Evolutionary conservation across 2,888 invertebrate species (phyloP).

Genomic region (Cataglyphis rosenhaueri): DNA sequence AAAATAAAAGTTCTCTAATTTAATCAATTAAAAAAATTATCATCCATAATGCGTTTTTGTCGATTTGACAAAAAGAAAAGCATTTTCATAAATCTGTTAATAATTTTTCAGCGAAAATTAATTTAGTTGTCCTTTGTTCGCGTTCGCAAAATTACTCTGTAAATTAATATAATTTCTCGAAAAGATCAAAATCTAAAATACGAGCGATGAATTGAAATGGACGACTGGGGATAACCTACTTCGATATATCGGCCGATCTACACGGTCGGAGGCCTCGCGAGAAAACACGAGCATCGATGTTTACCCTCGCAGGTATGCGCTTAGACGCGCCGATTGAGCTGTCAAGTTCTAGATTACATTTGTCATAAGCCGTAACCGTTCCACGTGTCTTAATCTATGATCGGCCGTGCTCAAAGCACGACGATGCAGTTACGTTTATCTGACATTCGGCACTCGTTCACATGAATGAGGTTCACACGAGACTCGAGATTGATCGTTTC

Average conservation of each 20-base stretch:
- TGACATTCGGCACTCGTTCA: slow-evolving; percentile 37
- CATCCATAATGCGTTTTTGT: neutral
- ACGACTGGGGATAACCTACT: slow-evolving; percentile 61
- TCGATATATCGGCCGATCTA: slow-evolving; percentile 64
- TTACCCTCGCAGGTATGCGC: slow-evolving; percentile 48
- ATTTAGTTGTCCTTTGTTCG: neutral
- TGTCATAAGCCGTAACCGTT: slow-evolving; percentile 78
- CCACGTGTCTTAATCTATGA: slow-evolving; percentile 69
- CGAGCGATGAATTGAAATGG: slow-evolving; percentile 58
- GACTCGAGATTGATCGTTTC: slow-evolving; percentile 42
- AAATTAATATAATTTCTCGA: slow-evolving; percentile 19
- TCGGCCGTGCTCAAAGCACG: slow-evolving; percentile 59
- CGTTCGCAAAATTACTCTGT: neutral
- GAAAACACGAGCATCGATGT: slow-evolving; percentile 60
- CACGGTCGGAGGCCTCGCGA: slow-evolving; percentile 46
- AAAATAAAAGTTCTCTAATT: neutral
- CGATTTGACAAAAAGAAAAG: neutral
- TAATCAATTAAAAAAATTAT: slow-evolving; percentile 20
- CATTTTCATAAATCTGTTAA: neutral
- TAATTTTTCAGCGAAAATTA: neutral
- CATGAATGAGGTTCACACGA: slow-evolving; percentile 54
- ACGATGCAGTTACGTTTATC: slow-evolving; percentile 49
- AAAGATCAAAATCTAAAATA: slow-evolving; percentile 30
- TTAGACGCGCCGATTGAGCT: slow-evolving; percentile 76
- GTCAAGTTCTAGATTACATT: slow-evolving; percentile 79